Percentiles rank a stretch among this genome's conserved stretches.
These are phyloP conservation scores for Serilophus lunatus DNA, from an alignment of 2,113 vertebrate genomes.

Conservation along the genomic window DNA sequence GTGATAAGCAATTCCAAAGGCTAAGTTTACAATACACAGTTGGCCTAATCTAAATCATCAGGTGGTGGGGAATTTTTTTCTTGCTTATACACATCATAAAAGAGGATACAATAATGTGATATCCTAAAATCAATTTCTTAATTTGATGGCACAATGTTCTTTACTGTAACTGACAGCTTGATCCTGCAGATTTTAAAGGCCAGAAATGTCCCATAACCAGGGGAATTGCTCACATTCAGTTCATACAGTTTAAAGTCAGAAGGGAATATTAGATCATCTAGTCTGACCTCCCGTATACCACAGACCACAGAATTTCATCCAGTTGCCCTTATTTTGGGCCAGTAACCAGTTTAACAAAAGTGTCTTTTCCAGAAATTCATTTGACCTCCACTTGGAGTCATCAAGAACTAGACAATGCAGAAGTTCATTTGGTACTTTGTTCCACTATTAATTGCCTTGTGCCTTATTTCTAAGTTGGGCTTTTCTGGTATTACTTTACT, in stretches of 20 bases:
- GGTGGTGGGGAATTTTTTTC: neutral
- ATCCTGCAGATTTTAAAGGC: neutral
- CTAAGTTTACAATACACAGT: neutral
- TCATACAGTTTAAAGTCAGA: slow-evolving; percentile 12
- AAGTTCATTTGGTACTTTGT: neutral
- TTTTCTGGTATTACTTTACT: neutral
- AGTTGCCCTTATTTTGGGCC: slow-evolving; percentile 1
- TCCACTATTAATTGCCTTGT: neutral
- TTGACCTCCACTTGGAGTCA: slow-evolving; percentile 39
- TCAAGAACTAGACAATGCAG: slow-evolving; percentile 22
- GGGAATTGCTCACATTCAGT: neutral
- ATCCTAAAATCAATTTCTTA: neutral
- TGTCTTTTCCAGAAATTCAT: slow-evolving; percentile 49
- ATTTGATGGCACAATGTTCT: neutral
- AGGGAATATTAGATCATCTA: slow-evolving; percentile 51
- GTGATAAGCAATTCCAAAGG: neutral
- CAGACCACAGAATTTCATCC: slow-evolving; percentile 53
- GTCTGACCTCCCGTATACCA: slow-evolving; percentile 22
- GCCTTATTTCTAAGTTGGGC: neutral
- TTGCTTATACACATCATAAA: neutral
- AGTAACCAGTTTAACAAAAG: slow-evolving; percentile 44
- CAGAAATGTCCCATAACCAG: slow-evolving; percentile 5
- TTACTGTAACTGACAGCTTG: neutral
- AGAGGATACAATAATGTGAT: neutral
- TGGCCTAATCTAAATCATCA: neutral